Base-by-base conservation (phyloP, 1,140 invertebrate species). In the Leguminivora glycinivorella region DNA sequence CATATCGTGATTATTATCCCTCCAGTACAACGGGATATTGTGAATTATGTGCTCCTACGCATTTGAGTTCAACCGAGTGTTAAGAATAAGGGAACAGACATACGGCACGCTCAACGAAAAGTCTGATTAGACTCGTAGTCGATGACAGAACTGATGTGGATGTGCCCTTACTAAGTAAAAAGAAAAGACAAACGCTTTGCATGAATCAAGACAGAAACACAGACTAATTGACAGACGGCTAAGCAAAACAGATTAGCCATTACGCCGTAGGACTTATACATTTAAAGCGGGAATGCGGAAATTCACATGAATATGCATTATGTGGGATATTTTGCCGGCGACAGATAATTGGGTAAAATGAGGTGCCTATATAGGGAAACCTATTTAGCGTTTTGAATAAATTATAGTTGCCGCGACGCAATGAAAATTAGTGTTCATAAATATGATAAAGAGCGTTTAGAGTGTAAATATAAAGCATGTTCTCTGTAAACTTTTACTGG, bases 21-120 rank as follows among this genome's bases (percentile, higher is more conserved):
- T 80, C 79, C 60, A n/a, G 68, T 78, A 83, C 83, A 83, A 83
- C 83, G 79, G 87, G 88, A 88, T 84, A 83, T 82, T 70, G 83
- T 90, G 84, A 86, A 88, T 90, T 88, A 90, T 87, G 77, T 76
- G 84, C 84, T 78, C 81, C 82, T 80, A 86, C 82, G 81, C 81
- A 75, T 31, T 76, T 75, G 78, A 75, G 71, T 75, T 80, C 58
- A 63, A 63, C 58, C 58, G 26, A 63, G 58, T 63, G 58, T 63
- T 63, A 63, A 67, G 58, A 43, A 43, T 43, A 43, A n/a, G 40
- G 40, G 40, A 14, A 43, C 14, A 5, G 5, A n/a, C 40, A 43
- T 5, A 43, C n/a, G n/a, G n/a, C n/a, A n/a, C n/a, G n/a, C n/a
- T n/a, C n/a, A n/a, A n/a, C n/a, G n/a, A n/a, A n/a, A n/a, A n/a